phyloP scores from a whole-genome alignment of 1,140 invertebrate species.

The Apis florea region DNA sequence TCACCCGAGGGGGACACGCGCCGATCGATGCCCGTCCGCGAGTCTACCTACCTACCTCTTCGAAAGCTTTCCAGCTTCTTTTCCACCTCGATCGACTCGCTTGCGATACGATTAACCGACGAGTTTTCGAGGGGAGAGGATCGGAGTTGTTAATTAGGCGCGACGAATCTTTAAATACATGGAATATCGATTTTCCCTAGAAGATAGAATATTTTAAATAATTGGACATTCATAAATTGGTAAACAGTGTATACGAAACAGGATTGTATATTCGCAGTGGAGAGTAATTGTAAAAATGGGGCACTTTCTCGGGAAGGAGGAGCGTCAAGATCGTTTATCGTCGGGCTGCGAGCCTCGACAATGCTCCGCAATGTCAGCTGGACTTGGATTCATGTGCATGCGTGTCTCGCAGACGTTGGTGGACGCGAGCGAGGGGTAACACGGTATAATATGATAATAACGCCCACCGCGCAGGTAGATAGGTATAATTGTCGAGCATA shows the following conservation, averaged over 20 bases:
- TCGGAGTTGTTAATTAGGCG: no score
- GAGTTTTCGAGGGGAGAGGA: no score
- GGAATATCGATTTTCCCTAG: no score
- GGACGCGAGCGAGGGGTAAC: slow-evolving; percentile 61
- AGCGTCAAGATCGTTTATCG: background rate
- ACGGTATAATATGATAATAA: slow-evolving; percentile 78
- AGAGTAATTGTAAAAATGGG: background rate
- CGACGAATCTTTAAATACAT: no score
- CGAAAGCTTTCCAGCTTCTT: slow-evolving; percentile 40
- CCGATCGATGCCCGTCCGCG: slow-evolving; percentile 63
- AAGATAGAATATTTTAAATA: no score
- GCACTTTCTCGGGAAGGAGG: background rate
- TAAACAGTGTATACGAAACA: no score
- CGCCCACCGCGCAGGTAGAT: slow-evolving; percentile 73
- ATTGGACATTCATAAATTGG: no score
- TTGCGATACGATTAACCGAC: no score
- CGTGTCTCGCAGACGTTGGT: slow-evolving; percentile 12
- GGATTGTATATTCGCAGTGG: no score
- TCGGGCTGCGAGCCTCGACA: slow-evolving; percentile 38
- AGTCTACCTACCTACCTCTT: slow-evolving; percentile 13
- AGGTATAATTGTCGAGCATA: slow-evolving; percentile 79
- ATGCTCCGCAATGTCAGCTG: slow-evolving; percentile 45
- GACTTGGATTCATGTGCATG: slow-evolving; percentile 11
- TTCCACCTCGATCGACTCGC: background rate
- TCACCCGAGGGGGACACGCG: slow-evolving; percentile 59